Percentiles rank a stretch among this genome's conserved stretches.
These are phyloP conservation scores for Zootoca vivipara DNA, from an alignment of 2,113 vertebrate species.

Conservation along the genomic window DNA sequence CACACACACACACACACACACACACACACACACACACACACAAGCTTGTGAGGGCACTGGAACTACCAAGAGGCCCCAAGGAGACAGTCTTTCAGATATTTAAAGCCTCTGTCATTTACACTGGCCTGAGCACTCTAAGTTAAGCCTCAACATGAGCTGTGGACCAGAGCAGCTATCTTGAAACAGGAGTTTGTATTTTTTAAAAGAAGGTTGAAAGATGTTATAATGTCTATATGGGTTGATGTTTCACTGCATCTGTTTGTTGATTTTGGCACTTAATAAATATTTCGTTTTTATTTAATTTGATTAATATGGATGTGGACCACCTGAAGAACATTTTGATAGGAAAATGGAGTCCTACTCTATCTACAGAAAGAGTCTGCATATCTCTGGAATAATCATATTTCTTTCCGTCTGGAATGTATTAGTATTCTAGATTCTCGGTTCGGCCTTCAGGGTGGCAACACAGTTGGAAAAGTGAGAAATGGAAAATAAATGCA, in stretches of 20 bases:
- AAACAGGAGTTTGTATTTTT: not conserved
- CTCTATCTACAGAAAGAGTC: not conserved
- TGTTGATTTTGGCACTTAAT: not conserved
- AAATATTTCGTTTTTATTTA: not conserved
- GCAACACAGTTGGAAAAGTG: not conserved
- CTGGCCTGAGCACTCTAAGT: too few species aligned
- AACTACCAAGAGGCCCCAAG: too few species aligned
- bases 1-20: too few species aligned
- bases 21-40: too few species aligned
- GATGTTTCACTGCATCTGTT: not conserved
- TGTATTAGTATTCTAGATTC: not conserved
- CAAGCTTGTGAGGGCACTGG: too few species aligned
- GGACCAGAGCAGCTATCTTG: too few species aligned
- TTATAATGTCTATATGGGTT: not conserved
- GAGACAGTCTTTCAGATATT: too few species aligned
- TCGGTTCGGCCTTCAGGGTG: not conserved
- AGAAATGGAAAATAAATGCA: rapidly evolving
- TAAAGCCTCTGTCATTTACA: too few species aligned
- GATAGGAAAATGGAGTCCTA: not conserved
- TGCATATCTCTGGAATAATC: not conserved
- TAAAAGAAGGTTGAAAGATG: not conserved
- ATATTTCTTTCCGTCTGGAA: not conserved
- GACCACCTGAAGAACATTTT: not conserved
- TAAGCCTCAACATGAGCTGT: too few species aligned
- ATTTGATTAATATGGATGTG: not conserved